These are phyloP conservation scores for Stegastes partitus DNA, from an alignment of 2,113 vertebrate genomes.

Conservation along the genomic window DNA sequence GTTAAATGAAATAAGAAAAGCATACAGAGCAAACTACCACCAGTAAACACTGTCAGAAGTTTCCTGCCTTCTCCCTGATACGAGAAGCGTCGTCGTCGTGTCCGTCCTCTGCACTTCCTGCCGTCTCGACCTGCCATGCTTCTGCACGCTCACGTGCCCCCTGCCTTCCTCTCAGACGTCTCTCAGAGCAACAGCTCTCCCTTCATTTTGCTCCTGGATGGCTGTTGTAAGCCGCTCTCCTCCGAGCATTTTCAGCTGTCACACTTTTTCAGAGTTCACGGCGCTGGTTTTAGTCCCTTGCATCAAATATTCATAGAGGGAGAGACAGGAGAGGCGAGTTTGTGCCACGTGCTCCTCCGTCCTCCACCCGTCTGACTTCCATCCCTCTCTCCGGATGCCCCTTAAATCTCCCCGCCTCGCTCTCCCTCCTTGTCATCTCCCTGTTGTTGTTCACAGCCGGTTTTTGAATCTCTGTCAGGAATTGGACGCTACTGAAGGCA, in stretches of 20 bases:
- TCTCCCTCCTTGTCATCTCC: constrained; percentile 21
- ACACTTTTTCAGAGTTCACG: constrained; percentile 89
- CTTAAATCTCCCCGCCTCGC: constrained; percentile 79
- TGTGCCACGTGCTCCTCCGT: constrained; percentile 68
- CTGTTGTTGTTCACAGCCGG: background rate
- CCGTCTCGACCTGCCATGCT: constrained; percentile 23
- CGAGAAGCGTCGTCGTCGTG: background rate
- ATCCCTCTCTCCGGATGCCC: constrained; percentile 83
- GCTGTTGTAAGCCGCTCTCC: constrained; percentile 74
- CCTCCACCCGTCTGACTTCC: constrained; percentile 41
- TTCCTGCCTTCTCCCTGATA: background rate
- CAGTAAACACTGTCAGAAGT: too few species aligned
- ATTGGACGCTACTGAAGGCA: background rate
- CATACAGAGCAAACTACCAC: too few species aligned
- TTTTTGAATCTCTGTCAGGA: constrained; percentile 2
- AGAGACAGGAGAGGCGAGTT: constrained; percentile 80
- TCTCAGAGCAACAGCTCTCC: constrained; percentile 25
- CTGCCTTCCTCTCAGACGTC: constrained; percentile 2
- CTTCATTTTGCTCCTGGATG: constrained; percentile 68
- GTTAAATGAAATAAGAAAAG: background rate
- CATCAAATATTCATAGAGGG: constrained; percentile 94
- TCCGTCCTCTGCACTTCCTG: background rate
- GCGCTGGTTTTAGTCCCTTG: constrained; percentile 90
- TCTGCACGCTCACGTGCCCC: constrained; percentile 24
- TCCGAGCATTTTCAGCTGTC: constrained; percentile 90